These are phyloP conservation scores for Olivierus martensii DNA, from an alignment of 1,140 invertebrate genomes.

Conservation along the genomic window DNA sequence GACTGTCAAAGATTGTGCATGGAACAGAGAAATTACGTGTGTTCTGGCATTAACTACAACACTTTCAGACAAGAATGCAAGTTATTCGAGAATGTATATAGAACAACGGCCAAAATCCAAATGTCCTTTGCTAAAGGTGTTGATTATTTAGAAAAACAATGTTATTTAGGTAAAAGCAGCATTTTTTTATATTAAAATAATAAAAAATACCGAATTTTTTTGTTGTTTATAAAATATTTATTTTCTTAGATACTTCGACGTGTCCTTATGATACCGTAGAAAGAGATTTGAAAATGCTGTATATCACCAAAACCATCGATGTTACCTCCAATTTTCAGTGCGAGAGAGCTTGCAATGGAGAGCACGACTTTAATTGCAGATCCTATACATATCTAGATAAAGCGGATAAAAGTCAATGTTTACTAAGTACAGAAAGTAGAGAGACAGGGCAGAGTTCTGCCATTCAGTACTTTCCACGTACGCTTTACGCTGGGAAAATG, in stretches of 20 bases:
- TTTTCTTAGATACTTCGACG: conserved; percentile 25
- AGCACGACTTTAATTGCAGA: conserved; percentile 36
- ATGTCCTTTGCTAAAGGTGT: conserved; percentile 23
- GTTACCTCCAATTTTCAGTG: conserved; percentile 27
- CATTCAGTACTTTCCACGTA: conserved; percentile 28
- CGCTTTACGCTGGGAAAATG: conserved; percentile 31
- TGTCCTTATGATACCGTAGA: conserved; percentile 27
- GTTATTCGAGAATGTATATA: conserved; percentile 32
- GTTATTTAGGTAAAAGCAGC: conserved; percentile 32
- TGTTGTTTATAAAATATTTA: no score
- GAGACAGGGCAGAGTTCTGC: conserved; percentile 28
- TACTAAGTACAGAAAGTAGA: conserved; percentile 31
- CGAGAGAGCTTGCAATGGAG: conserved; percentile 33
- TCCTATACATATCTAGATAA: conserved; percentile 34
- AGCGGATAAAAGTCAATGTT: conserved; percentile 23
- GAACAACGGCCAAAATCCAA: conserved; percentile 25
- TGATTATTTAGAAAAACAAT: conserved; percentile 41
- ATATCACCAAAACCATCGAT: conserved; percentile 32
- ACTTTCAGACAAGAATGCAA: conserved; percentile 31
- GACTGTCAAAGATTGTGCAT: conserved; percentile 35
- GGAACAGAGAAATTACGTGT: conserved; percentile 32
- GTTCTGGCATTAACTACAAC: conserved; percentile 35
- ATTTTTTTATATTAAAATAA: no score
- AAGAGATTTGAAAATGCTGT: conserved; percentile 30
- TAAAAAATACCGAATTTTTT: no score